Conservation (phyloP, 2,797 vertebrate species). For the Falco novaeseelandiae region DNA sequence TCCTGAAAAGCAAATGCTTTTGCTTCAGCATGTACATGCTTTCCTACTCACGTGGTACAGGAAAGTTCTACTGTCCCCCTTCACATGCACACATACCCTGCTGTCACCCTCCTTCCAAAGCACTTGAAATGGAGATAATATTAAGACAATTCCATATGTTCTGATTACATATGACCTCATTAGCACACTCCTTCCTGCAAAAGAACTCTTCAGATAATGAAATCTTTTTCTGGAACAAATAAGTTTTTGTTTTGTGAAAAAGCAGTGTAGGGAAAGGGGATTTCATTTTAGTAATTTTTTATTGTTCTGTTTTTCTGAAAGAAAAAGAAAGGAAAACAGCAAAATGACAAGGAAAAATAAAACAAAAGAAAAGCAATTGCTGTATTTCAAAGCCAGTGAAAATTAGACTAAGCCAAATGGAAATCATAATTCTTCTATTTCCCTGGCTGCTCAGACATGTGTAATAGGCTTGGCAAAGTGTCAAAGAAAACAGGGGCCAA, state of each 20-base stretch:
- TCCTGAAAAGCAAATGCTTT: background rate
- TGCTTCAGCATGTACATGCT: background rate
- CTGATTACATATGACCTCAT: conserved; percentile 57
- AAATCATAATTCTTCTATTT: conserved; percentile 76
- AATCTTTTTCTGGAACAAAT: conserved; percentile 42
- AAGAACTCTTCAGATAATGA: conserved; percentile 46
- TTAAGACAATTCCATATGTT: conserved; percentile 40
- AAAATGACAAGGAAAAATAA: conserved; percentile 54
- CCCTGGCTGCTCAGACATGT: conserved; percentile 62
- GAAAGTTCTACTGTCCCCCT: background rate
- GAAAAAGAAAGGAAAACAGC: background rate
- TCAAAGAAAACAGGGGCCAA: conserved; percentile 73
- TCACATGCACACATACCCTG: background rate
- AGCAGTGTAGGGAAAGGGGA: background rate
- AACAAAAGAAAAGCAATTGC: conserved; percentile 51
- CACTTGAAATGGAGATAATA: conserved; percentile 3
- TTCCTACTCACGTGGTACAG: background rate
- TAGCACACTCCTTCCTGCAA: conserved; percentile 2
- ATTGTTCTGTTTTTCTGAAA: background rate
- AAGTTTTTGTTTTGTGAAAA: background rate
- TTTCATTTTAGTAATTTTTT: background rate
- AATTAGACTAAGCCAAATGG: conserved; percentile 80
- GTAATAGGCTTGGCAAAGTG: conserved; percentile 75
- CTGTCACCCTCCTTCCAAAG: background rate
- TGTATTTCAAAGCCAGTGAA: conserved; percentile 72